Evolutionary conservation across 2,113 vertebrate genomes (phyloP), one percentile per base, ranked within the genome.

Genomic region (Lipophrys pholis): DNA sequence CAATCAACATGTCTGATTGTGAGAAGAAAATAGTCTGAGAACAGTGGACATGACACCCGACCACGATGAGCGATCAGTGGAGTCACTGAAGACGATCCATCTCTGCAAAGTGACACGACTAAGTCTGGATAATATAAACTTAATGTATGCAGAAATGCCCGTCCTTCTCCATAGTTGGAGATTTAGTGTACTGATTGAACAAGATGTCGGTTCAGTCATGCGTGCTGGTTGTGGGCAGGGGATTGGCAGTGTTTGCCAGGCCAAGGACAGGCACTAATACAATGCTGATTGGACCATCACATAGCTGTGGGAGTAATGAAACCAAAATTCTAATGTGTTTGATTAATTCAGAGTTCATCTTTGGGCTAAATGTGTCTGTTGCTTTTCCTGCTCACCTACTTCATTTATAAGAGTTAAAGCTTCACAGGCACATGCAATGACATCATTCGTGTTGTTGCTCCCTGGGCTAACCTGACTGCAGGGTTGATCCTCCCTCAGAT

Each of bases 321-420:
- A 81, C 74, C 69, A 63, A 6, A 79, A 60, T 48, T 73, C 38
- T 65, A 71, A 71, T 74, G 68, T 36, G 30, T 45, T 61, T 12
- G 49, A 78, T 76, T 71, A 77, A 75, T 60, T 80, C 30, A 39
- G 49, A 69, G 76, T 60, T 68, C 38, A 55, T 77, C 63, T 80
- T 59, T 49, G 17, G 68, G 40, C 56, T 42, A 0, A 46, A 14
- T 17, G 52, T 30, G 45, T 68, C 75, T 35, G 51, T 73, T 72
- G 8, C 12, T 39, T 41, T 62, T 41, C 30, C 40, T 39, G 7
- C 55, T 36, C 45, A 16, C 52, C 64, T 40, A 38, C 59, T 38
- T 57, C 16, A 61, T 83, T 80, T 51, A 16, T 70, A 48, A 43
- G 15, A 53, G 80, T 48, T 30, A 78, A 81, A 49, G 40, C 17